Percentiles rank a stretch among this genome's conserved stretches.
These are phyloP conservation scores for Hemichromis elongatus DNA, from an alignment of 2,113 vertebrate species.

Conservation along the genomic window DNA sequence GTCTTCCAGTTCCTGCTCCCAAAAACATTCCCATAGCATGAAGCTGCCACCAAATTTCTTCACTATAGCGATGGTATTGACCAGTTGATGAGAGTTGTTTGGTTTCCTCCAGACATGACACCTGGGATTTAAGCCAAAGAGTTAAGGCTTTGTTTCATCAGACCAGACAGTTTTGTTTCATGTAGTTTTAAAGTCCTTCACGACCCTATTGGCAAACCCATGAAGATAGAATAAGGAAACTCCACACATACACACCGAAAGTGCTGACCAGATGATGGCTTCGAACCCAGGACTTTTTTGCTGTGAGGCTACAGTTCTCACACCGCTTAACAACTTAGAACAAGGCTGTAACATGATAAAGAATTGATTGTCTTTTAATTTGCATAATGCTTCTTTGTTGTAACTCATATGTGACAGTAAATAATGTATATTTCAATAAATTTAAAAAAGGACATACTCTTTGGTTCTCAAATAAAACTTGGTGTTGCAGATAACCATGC, in stretches of 20 bases:
- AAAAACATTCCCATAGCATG: background rate
- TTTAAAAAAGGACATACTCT: background rate
- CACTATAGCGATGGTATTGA: background rate
- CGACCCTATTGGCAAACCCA: background rate
- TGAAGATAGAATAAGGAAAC: background rate
- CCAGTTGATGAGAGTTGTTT: background rate
- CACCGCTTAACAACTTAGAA: too few relatives aligned
- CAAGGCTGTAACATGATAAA: too few relatives aligned
- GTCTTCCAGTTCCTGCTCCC: background rate
- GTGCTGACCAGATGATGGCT: too few relatives aligned
- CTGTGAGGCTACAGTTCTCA: too few relatives aligned
- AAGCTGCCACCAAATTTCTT: background rate
- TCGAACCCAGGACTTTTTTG: too few relatives aligned
- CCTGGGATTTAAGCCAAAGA: background rate
- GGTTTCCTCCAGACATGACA: background rate
- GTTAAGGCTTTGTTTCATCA: background rate
- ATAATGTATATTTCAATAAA: background rate
- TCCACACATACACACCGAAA: too few relatives aligned
- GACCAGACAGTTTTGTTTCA: background rate
- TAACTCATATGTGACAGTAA: background rate
- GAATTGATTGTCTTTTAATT: background rate
- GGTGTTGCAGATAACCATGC: background rate
- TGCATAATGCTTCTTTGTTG: background rate
- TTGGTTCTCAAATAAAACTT: background rate
- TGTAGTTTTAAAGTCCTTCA: background rate